Evolutionary conservation across 2,888 invertebrate species (phyloP).

Genomic region (Caenorhabditis imperialis): DNA sequence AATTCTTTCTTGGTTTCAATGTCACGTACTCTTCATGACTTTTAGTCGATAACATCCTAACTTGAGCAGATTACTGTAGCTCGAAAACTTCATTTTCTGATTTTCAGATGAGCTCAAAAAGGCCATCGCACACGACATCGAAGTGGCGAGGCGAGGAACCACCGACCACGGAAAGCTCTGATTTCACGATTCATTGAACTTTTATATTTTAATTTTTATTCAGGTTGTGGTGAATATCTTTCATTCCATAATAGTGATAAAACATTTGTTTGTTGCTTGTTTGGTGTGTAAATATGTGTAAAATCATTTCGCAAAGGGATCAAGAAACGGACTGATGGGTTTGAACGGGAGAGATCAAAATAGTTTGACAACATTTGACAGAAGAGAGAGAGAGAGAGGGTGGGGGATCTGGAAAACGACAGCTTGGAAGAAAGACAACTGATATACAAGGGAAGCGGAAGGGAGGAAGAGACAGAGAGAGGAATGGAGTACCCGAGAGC

Average conservation of each 20-base stretch:
- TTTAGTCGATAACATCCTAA: too few relatives aligned
- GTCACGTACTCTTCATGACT: too few relatives aligned
- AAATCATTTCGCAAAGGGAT: too few relatives aligned
- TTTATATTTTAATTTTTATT: neutral
- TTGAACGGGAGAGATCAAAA: conserved; percentile 13
- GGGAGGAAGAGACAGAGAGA: neutral
- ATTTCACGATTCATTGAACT: neutral
- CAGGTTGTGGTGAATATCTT: conserved; percentile 41
- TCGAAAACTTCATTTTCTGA: too few relatives aligned
- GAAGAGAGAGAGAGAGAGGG: conserved; percentile 5
- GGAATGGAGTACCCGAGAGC: conserved; percentile 42
- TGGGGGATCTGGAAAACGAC: neutral
- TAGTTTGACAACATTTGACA: conserved; percentile 27
- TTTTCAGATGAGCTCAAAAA: conserved; percentile 85
- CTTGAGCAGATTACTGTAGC: too few relatives aligned
- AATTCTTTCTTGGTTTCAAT: too few relatives aligned
- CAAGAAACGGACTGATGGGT: neutral
- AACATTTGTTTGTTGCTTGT: neutral
- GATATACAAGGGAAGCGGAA: conserved; percentile 9
- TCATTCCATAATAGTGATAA: conserved; percentile 44
- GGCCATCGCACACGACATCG: conserved; percentile 88
- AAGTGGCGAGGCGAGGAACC: conserved; percentile 81
- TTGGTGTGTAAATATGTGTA: too few relatives aligned
- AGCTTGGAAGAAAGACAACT: conserved; percentile 35
- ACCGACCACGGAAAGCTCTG: conserved; percentile 25